Conservation (phyloP, 2,888 invertebrate species). For the Tetragonisca angustula region DNA sequence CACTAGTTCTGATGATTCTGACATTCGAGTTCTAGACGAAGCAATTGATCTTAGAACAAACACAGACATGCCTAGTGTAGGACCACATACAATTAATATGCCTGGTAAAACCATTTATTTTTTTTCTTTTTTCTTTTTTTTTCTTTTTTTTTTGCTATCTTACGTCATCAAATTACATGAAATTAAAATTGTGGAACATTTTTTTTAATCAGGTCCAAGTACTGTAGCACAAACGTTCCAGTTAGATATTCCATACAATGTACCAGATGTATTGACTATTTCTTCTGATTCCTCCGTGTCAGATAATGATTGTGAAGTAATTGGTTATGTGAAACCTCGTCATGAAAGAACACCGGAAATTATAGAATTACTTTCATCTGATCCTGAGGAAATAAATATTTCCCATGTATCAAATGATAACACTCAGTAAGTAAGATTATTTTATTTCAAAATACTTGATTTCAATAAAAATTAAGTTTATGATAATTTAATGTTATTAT, state of each 20-base stretch:
- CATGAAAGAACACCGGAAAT: slow-evolving; percentile 88
- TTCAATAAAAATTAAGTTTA: neutral
- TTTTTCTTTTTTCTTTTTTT: neutral
- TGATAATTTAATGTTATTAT: slow-evolving; percentile 1
- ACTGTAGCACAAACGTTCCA: slow-evolving; percentile 74
- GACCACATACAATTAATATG: slow-evolving; percentile 70
- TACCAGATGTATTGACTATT: slow-evolving; percentile 76
- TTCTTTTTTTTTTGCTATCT: neutral
- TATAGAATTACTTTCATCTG: slow-evolving; percentile 87
- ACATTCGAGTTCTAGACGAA: slow-evolving; percentile 75
- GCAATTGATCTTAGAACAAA: slow-evolving; percentile 70
- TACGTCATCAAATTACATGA: neutral
- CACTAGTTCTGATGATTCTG: slow-evolving; percentile 75
- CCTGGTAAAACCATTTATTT: slow-evolving; percentile 66
- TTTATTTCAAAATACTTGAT: neutral
- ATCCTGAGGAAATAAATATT: slow-evolving; percentile 70
- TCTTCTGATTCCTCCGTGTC: slow-evolving; percentile 83
- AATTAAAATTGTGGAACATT: neutral
- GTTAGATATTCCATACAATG: slow-evolving; percentile 58
- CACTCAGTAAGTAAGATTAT: slow-evolving; percentile 48
- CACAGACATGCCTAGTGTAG: slow-evolving; percentile 64
- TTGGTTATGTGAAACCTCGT: slow-evolving; percentile 88
- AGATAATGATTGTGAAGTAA: slow-evolving; percentile 86
- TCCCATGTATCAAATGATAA: slow-evolving; percentile 45
- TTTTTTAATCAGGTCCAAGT: slow-evolving; percentile 72